phyloP scores from a whole-genome alignment of 2,888 invertebrate species.

The Tenthredo scrophulariae region DNA sequence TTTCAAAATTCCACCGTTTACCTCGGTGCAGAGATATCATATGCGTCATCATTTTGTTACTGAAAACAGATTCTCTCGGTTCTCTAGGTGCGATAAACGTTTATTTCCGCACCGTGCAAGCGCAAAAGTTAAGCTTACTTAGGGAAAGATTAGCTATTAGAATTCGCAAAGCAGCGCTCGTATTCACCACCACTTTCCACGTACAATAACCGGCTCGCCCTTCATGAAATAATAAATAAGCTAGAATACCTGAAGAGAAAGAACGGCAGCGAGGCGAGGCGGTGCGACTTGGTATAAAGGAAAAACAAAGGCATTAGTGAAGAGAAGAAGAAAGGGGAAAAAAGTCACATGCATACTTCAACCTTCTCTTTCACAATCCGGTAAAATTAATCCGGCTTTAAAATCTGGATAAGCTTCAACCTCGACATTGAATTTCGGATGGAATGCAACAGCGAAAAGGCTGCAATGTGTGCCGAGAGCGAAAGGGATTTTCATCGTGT shows the following conservation, averaged over 20 bases:
- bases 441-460: background rate
- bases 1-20: background rate
- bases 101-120: background rate
- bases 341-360: background rate
- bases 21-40: background rate
- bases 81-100: conserved; percentile 34
- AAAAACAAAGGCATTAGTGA: background rate
- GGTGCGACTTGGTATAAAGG: background rate
- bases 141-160: conserved; percentile 27
- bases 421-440: background rate
- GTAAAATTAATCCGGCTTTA: background rate
- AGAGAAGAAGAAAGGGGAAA: background rate
- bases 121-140: conserved; percentile 37
- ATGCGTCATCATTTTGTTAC: background rate
- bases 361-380: background rate
- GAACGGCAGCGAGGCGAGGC: background rate
- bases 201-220: background rate
- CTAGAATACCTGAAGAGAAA: background rate
- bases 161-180: conserved; percentile 12
- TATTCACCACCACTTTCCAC: conserved; percentile 22
- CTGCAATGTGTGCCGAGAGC: background rate
- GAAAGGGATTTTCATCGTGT: conserved; percentile 17
- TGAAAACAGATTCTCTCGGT: background rate
- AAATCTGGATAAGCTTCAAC: conserved; percentile 2
- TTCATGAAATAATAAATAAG: background rate